Conservation (phyloP, 37 sponge, comb jelly and placozoan genomes). For the Beroe forskalii region DNA sequence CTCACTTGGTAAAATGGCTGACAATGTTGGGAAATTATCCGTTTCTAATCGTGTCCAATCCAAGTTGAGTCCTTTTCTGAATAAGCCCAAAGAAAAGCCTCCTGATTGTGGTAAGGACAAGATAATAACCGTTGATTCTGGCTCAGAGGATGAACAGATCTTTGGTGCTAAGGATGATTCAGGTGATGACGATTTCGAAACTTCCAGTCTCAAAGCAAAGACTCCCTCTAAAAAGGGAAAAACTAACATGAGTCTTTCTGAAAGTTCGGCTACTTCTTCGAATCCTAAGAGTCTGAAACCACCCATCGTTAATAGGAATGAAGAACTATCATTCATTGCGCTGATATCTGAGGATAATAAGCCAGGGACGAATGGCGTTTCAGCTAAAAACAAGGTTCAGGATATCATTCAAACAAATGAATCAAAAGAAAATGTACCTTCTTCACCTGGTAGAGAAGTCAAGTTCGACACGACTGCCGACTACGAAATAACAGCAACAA, state of each 20-base stretch:
- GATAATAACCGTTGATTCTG: not conserved
- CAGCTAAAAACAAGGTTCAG: too few relatives aligned
- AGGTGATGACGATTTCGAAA: not conserved
- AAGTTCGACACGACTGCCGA: not conserved
- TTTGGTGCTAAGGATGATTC: not conserved
- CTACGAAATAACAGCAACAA: not conserved
- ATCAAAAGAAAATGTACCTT: not conserved
- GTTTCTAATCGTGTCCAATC: not conserved
- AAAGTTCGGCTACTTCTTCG: not conserved
- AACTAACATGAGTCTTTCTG: not conserved
- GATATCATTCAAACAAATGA: too few relatives aligned
- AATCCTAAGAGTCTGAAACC: not conserved
- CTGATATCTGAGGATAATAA: not conserved
- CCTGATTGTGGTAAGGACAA: not conserved
- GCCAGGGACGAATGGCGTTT: not conserved
- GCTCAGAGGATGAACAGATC: not conserved
- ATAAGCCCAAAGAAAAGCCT: not conserved
- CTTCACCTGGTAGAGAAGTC: not conserved
- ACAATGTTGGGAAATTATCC: not conserved
- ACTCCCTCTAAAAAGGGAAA: too few relatives aligned
- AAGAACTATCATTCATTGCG: not conserved
- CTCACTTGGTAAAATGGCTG: not conserved
- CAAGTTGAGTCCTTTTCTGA: not conserved
- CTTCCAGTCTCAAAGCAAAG: not conserved
- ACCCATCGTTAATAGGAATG: not conserved